A percentile compares a stretch with the other conserved stretches of the same genome.
Conservation (phyloP, 2,797 vertebrate genomes). For the Discoglossus pictus region DNA sequence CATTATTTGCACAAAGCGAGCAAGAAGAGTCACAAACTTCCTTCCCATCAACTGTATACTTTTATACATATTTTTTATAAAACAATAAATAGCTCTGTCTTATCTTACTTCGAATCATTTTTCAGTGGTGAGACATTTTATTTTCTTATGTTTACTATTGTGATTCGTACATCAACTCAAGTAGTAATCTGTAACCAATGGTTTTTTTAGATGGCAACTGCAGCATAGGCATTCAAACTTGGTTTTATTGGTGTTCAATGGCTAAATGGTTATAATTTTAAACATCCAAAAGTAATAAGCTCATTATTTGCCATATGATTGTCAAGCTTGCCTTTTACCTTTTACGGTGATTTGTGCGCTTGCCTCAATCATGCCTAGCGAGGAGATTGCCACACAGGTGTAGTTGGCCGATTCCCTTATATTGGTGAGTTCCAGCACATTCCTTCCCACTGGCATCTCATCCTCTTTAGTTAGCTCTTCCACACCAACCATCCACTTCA, state of each 20-base stretch:
- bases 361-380: constrained; percentile 91
- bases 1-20: constrained; percentile 54
- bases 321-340: constrained; percentile 71
- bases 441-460: constrained; percentile 92
- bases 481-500: constrained; percentile 90
- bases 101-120: too few species aligned
- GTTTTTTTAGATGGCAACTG: constrained; percentile 48
- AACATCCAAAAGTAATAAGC: constrained; percentile 52
- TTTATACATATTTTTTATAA: too few species aligned
- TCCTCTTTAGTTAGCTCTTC: constrained; percentile 90
- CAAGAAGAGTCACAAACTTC: too few species aligned
- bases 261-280: constrained; percentile 18
- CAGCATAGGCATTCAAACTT: too few species aligned
- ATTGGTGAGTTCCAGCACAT: constrained; percentile 89
- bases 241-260: too few species aligned
- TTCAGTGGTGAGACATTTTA: too few species aligned
- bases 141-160: not conserved
- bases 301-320: constrained; percentile 54
- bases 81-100: too few species aligned
- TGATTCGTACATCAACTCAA: not conserved
- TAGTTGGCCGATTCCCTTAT: constrained; percentile 91
- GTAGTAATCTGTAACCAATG: too few species aligned
- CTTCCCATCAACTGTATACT: too few species aligned
- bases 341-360: constrained; percentile 92
- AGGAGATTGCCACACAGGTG: constrained; percentile 95